Conservation (phyloP, 2,797 vertebrate species). For the Acrocephalus scirpaceus region DNA sequence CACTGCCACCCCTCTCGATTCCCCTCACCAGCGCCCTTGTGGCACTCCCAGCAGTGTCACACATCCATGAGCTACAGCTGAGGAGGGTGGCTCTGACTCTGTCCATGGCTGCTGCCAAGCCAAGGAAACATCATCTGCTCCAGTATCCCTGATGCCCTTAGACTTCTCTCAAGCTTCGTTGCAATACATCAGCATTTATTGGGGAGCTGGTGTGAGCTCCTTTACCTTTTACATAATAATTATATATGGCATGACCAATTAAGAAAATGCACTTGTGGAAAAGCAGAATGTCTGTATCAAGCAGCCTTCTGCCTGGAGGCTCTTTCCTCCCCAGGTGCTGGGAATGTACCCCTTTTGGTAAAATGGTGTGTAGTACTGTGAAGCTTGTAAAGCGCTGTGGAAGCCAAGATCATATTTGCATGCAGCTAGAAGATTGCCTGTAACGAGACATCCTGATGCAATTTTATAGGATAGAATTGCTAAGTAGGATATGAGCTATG, state of each 20-base stretch:
- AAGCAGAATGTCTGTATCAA: accelerated
- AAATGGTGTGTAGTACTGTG: not conserved
- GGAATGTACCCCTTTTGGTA: not conserved
- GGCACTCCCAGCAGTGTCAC: no score
- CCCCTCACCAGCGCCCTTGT: accelerated
- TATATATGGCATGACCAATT: not conserved
- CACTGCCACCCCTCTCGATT: accelerated
- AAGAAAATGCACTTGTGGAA: not conserved
- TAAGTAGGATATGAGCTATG: not conserved
- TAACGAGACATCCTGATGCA: not conserved
- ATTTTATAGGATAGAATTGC: not conserved
- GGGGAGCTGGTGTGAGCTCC: not conserved
- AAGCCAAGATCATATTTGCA: not conserved
- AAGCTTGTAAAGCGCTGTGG: not conserved
- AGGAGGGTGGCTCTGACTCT: not conserved
- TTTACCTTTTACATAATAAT: not conserved
- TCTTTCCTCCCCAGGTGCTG: not conserved
- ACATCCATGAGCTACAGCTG: not conserved
- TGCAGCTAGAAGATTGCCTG: not conserved
- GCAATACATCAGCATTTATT: not conserved
- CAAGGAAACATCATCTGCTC: not conserved
- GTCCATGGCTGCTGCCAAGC: accelerated
- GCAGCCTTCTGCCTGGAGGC: not conserved
- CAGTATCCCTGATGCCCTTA: not conserved
- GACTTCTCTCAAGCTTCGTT: not conserved